Percentiles rank a stretch among this genome's conserved stretches.
phyloP scores from a whole-genome alignment of 2,888 invertebrate genomes.

The Papilio gigon region DNA sequence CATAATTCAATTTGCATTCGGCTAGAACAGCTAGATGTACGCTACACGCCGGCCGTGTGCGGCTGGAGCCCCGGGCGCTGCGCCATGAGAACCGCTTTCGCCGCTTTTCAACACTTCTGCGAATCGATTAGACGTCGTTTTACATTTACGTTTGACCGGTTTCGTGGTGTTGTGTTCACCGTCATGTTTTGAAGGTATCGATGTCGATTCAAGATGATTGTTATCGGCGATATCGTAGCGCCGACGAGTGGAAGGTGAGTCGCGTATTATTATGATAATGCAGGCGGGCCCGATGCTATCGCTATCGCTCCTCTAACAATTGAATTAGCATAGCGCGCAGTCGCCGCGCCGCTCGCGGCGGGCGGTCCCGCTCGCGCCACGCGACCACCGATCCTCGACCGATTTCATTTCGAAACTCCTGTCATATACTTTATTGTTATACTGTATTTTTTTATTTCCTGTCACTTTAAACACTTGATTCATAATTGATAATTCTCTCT shows the following conservation, averaged over 20 bases:
- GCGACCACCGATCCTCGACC: constrained; percentile 66
- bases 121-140: constrained; percentile 69
- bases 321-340: constrained; percentile 80
- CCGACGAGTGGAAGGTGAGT: constrained; percentile 74
- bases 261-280: constrained; percentile 81
- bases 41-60: constrained; percentile 69
- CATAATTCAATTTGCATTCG: constrained; percentile 83
- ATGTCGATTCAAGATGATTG: constrained; percentile 40
- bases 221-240: constrained; percentile 56
- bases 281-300: constrained; percentile 74
- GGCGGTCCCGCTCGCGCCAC: constrained; percentile 74
- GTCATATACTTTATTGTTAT: constrained; percentile 46
- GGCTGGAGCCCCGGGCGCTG: constrained; percentile 69
- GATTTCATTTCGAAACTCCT: constrained; percentile 54
- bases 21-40: constrained; percentile 80
- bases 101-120: constrained; percentile 79
- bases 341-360: constrained; percentile 69
- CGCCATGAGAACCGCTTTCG: constrained; percentile 76
- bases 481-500: constrained; percentile 15
- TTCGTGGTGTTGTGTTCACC: constrained; percentile 26
- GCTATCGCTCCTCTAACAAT: constrained; percentile 76
- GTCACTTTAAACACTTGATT: constrained; percentile 10
- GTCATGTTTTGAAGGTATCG: constrained; percentile 35
- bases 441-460: constrained; percentile 12
- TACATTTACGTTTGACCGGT: constrained; percentile 44